Evolutionary conservation across 2,888 invertebrate species (phyloP), one percentile per base, ranked within the genome.

Genomic region (Mycalesis mineus): DNA sequence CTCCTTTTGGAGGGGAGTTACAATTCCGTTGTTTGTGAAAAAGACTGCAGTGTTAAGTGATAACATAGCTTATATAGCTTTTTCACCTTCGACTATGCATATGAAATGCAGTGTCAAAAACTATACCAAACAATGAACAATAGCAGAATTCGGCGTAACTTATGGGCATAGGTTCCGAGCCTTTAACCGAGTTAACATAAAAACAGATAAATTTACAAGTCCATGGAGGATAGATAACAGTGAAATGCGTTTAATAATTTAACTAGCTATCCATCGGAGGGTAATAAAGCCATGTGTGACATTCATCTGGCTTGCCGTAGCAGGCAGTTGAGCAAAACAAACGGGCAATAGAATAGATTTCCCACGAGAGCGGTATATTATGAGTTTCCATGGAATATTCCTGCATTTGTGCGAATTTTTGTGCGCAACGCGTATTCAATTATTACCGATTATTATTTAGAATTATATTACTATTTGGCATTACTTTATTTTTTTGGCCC

Each of bases 271-370:
- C 60, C 72, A 70, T 65, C 36, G 51, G 73, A 74, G 72, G 66
- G 72, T 71, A 67, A 75, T 79, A 74, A 75, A 70, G 78, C 69
- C 68, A 73, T 67, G 66, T 67, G 68, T 72, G 73, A 75, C 75
- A 74, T 72, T 73, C 71, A 72, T 75, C 72, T 68, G 69, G 67
- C 68, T 70, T 70, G 41, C 56, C 57, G 70, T 73, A 74, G 71
- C 74, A 73, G 78, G 78, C 80, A 80, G 78, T 77, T 77, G 73
- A 76, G 77, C 78, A 78, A 76, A 82, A 85, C 78, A 82, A 82
- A 82, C 80, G 71, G 76, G 82, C 83, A 79, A 85, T 85, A 81
- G 74, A 77, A 75, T 69, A 78, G 75, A 86, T 86, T 86, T 86
- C 86, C 86, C 85, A 57, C 6, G 82, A 75, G 85, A 73, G 73